phyloP scores from a whole-genome alignment of 2,797 vertebrate genomes.

The Lithobates pipiens region DNA sequence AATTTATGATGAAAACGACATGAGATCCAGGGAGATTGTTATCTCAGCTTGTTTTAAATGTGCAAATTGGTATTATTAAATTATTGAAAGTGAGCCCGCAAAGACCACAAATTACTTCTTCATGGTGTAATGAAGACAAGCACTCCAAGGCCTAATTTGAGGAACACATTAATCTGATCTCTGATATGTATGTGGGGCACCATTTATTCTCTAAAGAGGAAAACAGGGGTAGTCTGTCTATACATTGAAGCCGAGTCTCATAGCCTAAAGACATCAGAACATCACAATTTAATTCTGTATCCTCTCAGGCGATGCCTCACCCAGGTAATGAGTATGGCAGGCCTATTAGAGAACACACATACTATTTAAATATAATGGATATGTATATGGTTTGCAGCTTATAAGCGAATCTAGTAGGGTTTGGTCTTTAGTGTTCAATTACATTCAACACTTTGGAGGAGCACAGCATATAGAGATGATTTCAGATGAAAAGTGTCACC shows the following conservation, averaged over 20 bases:
- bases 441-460: not conserved
- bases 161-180: slow-evolving; percentile 10
- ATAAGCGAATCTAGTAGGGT: not conserved
- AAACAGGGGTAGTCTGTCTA: not conserved
- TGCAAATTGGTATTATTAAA: slow-evolving; percentile 37
- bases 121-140: slow-evolving; percentile 31
- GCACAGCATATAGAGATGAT: not conserved
- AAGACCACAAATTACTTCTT: slow-evolving; percentile 2
- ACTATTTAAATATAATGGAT: not conserved
- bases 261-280: not conserved
- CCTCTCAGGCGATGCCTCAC: not conserved
- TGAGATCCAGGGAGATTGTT: not conserved
- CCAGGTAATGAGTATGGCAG: not conserved
- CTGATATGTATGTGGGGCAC: slow-evolving; percentile 7
- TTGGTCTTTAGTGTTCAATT: not conserved
- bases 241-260: not conserved
- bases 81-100: not conserved
- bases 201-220: not conserved
- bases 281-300: not conserved
- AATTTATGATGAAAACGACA: not conserved
- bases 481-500: not conserved
- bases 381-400: not conserved
- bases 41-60: not conserved
- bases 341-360: not conserved
- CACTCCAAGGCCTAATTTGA: not conserved